Evolutionary conservation across 2,797 vertebrate genomes (phyloP), one percentile per base, ranked within the genome.

Genomic region (Argya squamiceps): DNA sequence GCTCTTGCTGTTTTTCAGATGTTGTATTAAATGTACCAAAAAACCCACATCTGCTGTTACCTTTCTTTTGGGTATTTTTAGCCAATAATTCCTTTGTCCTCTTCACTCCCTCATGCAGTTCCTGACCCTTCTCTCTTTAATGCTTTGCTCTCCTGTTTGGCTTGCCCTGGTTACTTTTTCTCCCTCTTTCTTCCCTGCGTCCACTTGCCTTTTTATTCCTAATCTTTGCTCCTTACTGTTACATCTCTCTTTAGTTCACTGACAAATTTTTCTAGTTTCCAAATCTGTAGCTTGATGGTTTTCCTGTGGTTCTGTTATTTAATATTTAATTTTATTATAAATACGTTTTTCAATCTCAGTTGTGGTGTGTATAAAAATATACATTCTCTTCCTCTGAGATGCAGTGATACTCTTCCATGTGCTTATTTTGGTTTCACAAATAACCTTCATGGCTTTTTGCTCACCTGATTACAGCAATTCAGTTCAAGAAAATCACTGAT

Each of bases 61-160:
- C 85, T 95, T 93, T 86, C 71, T 84, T 90, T 65, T 55, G 73
- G 15, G 9, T 93, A 90, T 93, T 93, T 95, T 96, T 95, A 96
- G 82, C 30, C 43, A 5, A 1, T 92, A 92, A 81, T 90, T 96
- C 89, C 79, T 94, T 95, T 90, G 88, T 94, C 60, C 58, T 92
- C 69, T 81, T 92, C 65, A 0, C 9, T 83, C 49, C 43, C 53
- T 84, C 15, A 37, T 68, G 47, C 1, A 4, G 39, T 84, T 88
- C 36, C 46, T 88, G 78, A 91, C 82, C 78, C 32, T 71, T 80
- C 24, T 91, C 7, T 87, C 32, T 84, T 50, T 49, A 89, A 63
- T 89, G 78, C 71, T 62, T 63, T 82, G 18, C 6, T 77, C 60
- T 77, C 19, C n/a, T 73, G 0, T 91, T 93, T 82, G 64, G 20